phyloP scores from a whole-genome alignment of 2,113 vertebrate genomes.

The Malaclemys terrapin region DNA sequence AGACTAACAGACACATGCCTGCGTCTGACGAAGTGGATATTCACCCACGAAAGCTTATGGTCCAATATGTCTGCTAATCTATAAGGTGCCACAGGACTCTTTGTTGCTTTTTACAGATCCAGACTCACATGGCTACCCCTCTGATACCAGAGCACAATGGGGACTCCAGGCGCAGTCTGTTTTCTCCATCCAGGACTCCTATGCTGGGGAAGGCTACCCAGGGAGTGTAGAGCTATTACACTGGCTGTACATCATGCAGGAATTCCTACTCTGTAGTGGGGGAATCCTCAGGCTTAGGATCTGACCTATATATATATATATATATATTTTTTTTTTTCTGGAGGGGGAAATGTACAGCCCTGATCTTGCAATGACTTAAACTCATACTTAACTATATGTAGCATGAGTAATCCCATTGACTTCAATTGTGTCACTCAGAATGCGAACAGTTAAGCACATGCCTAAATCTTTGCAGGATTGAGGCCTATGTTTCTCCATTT shows the following conservation, averaged over 20 bases:
- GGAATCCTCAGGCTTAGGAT: background rate
- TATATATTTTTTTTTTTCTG: background rate
- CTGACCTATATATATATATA: background rate
- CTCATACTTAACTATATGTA: background rate
- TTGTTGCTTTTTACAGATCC: too few relatives aligned
- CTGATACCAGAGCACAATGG: background rate
- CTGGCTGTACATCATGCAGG: background rate
- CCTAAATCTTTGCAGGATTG: background rate
- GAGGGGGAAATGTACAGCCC: background rate
- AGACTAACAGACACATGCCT: too few relatives aligned
- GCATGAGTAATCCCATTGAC: background rate
- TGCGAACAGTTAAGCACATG: background rate
- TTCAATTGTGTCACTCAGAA: background rate
- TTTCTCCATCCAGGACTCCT: background rate
- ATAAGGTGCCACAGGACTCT: too few relatives aligned
- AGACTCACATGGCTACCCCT: too few relatives aligned
- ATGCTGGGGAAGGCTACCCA: background rate
- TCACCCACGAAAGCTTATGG: too few relatives aligned
- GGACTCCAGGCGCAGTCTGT: background rate
- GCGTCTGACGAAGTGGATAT: too few relatives aligned
- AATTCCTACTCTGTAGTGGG: background rate
- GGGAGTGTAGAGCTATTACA: background rate
- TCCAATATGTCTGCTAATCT: too few relatives aligned
- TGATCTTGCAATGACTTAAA: constrained; percentile 4
- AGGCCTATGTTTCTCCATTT: background rate